Conservation (phyloP, 2,888 invertebrate genomes). For the Orthosia incerta region DNA sequence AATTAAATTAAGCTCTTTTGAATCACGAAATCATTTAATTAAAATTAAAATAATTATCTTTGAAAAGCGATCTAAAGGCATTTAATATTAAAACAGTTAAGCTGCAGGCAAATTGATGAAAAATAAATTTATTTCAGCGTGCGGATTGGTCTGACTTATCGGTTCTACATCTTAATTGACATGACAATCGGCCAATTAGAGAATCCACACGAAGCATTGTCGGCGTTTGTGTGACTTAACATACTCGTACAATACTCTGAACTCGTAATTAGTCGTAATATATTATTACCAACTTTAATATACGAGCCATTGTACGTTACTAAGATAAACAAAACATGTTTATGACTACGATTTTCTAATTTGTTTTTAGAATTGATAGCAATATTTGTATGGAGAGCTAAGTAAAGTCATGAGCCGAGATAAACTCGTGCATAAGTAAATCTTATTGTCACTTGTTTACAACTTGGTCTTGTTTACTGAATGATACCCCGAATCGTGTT, state of each 20-base stretch:
- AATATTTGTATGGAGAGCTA: conserved; percentile 49
- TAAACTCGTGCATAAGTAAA: conserved; percentile 44
- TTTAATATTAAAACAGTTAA: conserved; percentile 57
- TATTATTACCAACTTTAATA: conserved; percentile 50
- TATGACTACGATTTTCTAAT: conserved; percentile 50
- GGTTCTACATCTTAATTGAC: conserved; percentile 75
- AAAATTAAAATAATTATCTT: conserved; percentile 49
- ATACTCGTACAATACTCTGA: conserved; percentile 40
- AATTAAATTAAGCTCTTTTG: conserved; percentile 17
- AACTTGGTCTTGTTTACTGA: conserved; percentile 29
- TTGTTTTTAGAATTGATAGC: conserved; percentile 54
- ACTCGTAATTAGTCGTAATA: conserved; percentile 56
- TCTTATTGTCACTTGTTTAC: conserved; percentile 48
- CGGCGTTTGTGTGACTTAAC: conserved; percentile 57
- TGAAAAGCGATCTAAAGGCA: conserved; percentile 38
- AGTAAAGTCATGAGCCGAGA: conserved; percentile 40
- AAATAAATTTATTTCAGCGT: conserved; percentile 52
- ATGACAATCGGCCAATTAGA: conserved; percentile 82
- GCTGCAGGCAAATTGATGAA: conserved; percentile 50
- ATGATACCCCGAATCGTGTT: conserved; percentile 15
- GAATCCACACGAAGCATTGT: conserved; percentile 60
- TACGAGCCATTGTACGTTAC: conserved; percentile 49
- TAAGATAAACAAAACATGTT: conserved; percentile 55
- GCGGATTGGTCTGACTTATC: conserved; percentile 64
- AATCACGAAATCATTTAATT: conserved; percentile 42